Base-by-base conservation (phyloP, 2,888 invertebrate genomes). In the Chrysolina oricalcia region DNA sequence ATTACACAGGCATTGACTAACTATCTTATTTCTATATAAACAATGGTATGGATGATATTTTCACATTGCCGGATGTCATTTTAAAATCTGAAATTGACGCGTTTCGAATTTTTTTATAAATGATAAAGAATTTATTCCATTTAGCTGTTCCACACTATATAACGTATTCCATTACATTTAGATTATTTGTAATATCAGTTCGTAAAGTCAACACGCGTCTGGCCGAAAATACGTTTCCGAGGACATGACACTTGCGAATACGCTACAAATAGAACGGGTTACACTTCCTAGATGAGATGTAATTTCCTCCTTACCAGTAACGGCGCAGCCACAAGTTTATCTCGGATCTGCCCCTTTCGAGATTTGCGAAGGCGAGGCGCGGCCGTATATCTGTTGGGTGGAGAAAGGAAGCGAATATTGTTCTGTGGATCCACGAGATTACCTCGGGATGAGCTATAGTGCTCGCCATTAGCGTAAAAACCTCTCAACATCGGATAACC, bases 361-460 rank as follows among this genome's bases (percentile, higher is more conserved):
- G 73, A 73, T 73, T 73, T 68, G 73, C 68, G 68, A 73, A 68
- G 67, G 73, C 35, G 35, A 68, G 67, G 73, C 62, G 73, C 62
- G 73, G 68, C 68, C 19, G 50, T 17, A 50, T 50, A 50, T 19
- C 19, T n/a, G 19, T 17, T 50, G 50, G 50, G 50, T n/a, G 50
- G 50, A 50, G 19, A 19, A 50, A 50, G 50, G 50, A 50, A 50
- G 50, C 50, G n/a, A 17, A 50, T 19, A 50, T 4, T 50, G 50
- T 50, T 50, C n/a, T 50, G 19, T 50, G 50, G 50, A 50, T 50
- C n/a, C 50, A 50, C 9, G 9, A 17, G 50, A 50, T 50, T 50
- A 50, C 50, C 50, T 50, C 50, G 19, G n/a, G 50, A 50, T 50
- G 50, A 50, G 50, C 19, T 50, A 50, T 50, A 50, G 50, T 17